phyloP scores from a whole-genome alignment of 2,797 vertebrate species.

The Coluber constrictor region DNA sequence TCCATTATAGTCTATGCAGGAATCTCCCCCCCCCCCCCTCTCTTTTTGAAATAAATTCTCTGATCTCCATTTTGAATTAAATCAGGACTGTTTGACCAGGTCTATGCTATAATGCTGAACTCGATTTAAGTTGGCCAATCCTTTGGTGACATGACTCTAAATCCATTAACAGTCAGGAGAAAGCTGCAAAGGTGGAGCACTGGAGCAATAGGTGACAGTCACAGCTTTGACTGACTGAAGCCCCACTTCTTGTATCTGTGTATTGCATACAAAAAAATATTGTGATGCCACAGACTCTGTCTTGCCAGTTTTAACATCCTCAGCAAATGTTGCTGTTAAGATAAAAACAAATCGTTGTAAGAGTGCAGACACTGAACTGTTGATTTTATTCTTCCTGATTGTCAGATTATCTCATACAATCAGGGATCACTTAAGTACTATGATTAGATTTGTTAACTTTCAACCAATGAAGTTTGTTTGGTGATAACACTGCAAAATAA shows the following conservation, averaged over 20 bases:
- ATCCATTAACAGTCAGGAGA: not conserved
- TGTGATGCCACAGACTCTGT: not conserved
- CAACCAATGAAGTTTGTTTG: not conserved
- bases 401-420: not conserved
- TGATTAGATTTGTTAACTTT: not conserved
- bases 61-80: not conserved
- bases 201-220: not conserved
- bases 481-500: not conserved
- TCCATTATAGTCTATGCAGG: not conserved
- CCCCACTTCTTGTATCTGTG: not conserved
- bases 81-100: not conserved
- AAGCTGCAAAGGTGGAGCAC: not conserved
- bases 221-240: not conserved
- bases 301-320: not conserved
- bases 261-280: not conserved
- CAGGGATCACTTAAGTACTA: not conserved
- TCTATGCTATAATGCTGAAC: not conserved
- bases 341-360: not conserved
- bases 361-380: not conserved
- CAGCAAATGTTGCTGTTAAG: not conserved
- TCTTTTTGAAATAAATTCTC: not conserved
- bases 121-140: not conserved
- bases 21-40: not conserved
- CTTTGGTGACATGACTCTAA: not conserved
- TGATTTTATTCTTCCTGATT: not conserved